These are phyloP conservation scores for Ceryle rudis DNA, from an alignment of 2,797 vertebrate species.

Conservation along the genomic window DNA sequence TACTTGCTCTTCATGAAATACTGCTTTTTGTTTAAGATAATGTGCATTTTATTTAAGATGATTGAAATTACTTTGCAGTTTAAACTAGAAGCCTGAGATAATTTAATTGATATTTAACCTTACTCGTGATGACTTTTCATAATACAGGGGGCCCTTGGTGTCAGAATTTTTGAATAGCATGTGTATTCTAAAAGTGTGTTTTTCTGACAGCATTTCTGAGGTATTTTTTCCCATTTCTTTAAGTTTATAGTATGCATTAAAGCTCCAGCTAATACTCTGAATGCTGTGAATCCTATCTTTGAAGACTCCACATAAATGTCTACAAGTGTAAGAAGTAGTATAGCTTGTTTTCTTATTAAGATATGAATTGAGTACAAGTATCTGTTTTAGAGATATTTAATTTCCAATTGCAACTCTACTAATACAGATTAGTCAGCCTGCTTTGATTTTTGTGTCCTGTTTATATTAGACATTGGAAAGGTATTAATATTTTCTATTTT, in stretches of 20 bases:
- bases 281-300: conserved; percentile 5
- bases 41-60: not conserved
- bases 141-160: not conserved
- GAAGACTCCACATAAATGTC: not conserved
- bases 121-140: not conserved
- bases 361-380: not conserved
- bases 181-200: not conserved
- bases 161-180: not conserved
- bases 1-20: not conserved
- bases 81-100: not conserved
- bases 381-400: not conserved
- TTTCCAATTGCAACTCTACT: not conserved
- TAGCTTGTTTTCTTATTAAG: not conserved
- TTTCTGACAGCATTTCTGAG: not conserved
- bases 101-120: not conserved
- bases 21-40: not conserved
- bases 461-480: not conserved
- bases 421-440: not conserved
- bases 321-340: not conserved
- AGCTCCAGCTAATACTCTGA: not conserved
- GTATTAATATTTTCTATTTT: not conserved
- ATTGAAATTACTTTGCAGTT: not conserved
- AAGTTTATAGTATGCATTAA: not conserved
- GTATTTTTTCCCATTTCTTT: not conserved
- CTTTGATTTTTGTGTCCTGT: not conserved